These are phyloP conservation scores for Andricus quercusramuli DNA, from an alignment of 2,888 invertebrate species.

Conservation along the genomic window DNA sequence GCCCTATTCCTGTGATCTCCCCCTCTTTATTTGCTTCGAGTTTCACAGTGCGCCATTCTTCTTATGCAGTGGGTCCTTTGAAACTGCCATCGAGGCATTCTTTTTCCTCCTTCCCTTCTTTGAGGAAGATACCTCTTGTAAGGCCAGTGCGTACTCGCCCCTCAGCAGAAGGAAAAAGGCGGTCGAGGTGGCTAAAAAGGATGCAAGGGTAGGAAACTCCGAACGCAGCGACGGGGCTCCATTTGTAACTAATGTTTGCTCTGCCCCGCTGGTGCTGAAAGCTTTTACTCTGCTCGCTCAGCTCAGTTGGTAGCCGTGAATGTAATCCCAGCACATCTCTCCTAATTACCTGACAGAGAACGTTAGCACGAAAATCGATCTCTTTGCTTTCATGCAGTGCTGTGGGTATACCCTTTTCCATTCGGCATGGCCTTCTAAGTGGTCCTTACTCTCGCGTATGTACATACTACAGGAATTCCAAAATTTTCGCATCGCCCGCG, in stretches of 20 bases:
- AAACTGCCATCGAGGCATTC: conserved; percentile 7
- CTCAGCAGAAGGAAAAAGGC: conserved; percentile 43
- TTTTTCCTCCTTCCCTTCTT: neutral
- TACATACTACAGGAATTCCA: neutral
- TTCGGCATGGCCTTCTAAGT: neutral
- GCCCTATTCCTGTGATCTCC: neutral
- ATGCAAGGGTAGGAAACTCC: conserved; percentile 23
- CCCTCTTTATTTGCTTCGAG: neutral
- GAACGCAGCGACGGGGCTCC: conserved; percentile 54
- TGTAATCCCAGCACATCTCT: conserved; percentile 60
- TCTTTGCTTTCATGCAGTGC: conserved; percentile 44
- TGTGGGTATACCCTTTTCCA: neutral
- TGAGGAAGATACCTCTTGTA: conserved; percentile 43
- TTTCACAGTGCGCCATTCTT: neutral
- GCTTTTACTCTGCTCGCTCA: conserved; percentile 64
- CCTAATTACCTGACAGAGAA: conserved; percentile 66
- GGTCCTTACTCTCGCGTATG: conserved; percentile 1
- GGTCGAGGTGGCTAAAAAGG: conserved; percentile 48
- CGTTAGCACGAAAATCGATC: conserved; percentile 64
- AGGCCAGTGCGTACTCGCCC: conserved; percentile 42
- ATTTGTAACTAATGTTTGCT: conserved; percentile 70
- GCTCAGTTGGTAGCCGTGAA: conserved; percentile 33
- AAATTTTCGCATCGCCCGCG: neutral
- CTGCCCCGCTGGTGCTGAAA: conserved; percentile 66
- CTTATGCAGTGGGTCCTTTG: conserved; percentile 7